Percentiles rank a stretch among this genome's conserved stretches.
Evolutionary conservation across 92 coral and sea anemone species (phyloP).

Genomic region (Phenganax marumi): DNA sequence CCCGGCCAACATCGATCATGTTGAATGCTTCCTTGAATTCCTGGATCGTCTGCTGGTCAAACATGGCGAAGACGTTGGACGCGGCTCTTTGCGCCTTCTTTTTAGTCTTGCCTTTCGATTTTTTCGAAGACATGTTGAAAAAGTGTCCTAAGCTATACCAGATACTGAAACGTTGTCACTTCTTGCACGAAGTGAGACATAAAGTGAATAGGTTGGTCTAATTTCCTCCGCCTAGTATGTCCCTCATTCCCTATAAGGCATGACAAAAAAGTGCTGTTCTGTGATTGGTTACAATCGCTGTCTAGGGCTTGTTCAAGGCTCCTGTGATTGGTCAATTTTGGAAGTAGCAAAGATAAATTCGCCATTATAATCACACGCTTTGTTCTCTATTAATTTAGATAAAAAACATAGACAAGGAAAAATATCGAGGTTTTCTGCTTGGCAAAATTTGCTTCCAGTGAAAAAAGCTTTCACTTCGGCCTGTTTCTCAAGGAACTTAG

Average conservation of each 20-base stretch:
- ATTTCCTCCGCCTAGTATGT: neutral
- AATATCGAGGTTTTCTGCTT: constrained; percentile 19
- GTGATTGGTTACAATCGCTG: constrained; percentile 15
- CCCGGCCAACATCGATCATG: constrained; percentile 96
- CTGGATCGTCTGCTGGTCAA: constrained; percentile 94
- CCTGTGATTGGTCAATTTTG: constrained; percentile 15
- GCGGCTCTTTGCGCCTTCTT: constrained; percentile 97
- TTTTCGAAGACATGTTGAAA: constrained; percentile 49
- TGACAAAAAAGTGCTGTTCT: constrained; percentile 1
- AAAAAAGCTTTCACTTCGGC: neutral
- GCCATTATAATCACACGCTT: constrained; percentile 6
- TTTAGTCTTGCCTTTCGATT: constrained; percentile 82
- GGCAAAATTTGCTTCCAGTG: neutral
- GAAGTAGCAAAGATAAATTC: constrained; percentile 2
- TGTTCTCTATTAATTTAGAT: constrained; percentile 29
- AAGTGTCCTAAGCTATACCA: neutral
- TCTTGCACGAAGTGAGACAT: constrained; percentile 21
- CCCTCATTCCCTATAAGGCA: constrained; percentile 23
- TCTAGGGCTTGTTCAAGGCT: neutral
- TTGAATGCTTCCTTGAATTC: constrained; percentile 99
- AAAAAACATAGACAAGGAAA: constrained; percentile 9
- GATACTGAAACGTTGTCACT: neutral
- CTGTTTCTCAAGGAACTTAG: neutral
- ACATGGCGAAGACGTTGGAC: constrained; percentile 97
- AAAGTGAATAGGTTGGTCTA: neutral